Conservation (phyloP, 2,888 invertebrate species). For the Cheiracanthium punctorium region DNA sequence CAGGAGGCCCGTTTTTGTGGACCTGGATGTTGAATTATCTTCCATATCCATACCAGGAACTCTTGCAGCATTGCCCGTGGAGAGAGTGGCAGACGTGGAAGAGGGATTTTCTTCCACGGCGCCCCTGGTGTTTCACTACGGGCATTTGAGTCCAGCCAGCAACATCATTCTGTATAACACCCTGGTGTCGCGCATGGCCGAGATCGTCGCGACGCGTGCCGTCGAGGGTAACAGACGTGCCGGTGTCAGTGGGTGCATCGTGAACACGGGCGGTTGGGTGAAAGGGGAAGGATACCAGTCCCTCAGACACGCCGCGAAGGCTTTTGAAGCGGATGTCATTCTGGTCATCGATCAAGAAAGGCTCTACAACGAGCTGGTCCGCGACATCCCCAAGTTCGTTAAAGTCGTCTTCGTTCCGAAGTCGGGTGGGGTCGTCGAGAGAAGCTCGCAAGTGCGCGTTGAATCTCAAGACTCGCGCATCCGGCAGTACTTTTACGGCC, state of each 20-base stretch:
- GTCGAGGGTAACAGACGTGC: conserved; percentile 89
- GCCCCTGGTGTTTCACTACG: conserved; percentile 94
- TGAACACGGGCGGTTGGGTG: conserved; percentile 99
- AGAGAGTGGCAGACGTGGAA: conserved; percentile 93
- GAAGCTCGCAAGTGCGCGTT: conserved; percentile 83
- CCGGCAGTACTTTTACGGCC: conserved; percentile 97
- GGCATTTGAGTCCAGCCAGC: conserved; percentile 85
- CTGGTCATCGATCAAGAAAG: conserved; percentile 97
- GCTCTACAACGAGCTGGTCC: conserved; percentile 92
- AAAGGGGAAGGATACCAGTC: conserved; percentile 89
- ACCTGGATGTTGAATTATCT: conserved; percentile 93
- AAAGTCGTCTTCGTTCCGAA: conserved; percentile 94
- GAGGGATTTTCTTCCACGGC: conserved; percentile 96
- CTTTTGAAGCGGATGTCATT: conserved; percentile 95
- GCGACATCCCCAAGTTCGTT: conserved; percentile 95
- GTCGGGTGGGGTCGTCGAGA: conserved; percentile 96
- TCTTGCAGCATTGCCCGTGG: conserved; percentile 91
- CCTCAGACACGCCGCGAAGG: conserved; percentile 90
- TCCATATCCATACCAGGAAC: conserved; percentile 94
- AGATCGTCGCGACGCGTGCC: conserved; percentile 88
- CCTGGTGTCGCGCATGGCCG: conserved; percentile 88
- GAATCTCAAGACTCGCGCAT: conserved; percentile 88
- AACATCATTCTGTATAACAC: conserved; percentile 91
- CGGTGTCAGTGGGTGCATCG: conserved; percentile 85
- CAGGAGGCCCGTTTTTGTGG: conserved; percentile 88